phyloP scores from a whole-genome alignment of 2,888 invertebrate species.

The Seira ritae region DNA sequence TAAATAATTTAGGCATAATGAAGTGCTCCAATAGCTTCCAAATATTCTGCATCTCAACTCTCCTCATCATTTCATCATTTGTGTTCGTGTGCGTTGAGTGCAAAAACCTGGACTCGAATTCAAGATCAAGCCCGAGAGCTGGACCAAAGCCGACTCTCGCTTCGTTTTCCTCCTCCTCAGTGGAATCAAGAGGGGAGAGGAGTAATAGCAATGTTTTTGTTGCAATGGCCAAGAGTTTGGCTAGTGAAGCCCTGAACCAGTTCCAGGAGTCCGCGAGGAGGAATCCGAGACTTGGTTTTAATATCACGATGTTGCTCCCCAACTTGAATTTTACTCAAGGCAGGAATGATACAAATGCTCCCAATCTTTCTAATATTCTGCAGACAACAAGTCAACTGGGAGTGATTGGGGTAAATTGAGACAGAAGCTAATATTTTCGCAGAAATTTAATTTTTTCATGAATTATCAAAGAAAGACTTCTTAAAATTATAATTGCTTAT shows the following conservation, averaged over 20 bases:
- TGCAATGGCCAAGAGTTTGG: constrained; percentile 56
- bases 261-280: constrained; percentile 55
- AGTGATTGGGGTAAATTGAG: constrained; percentile 34
- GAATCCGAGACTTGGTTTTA: constrained; percentile 60
- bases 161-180: too few relatives aligned
- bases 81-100: too few relatives aligned
- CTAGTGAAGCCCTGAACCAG: constrained; percentile 43
- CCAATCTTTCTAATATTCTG: neutral
- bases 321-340: neutral
- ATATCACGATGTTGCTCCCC: constrained; percentile 43
- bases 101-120: constrained; percentile 38
- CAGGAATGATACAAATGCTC: constrained; percentile 11
- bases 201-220: constrained; percentile 43
- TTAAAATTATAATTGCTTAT: too few relatives aligned
- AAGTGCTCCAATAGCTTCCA: too few relatives aligned
- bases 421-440: neutral
- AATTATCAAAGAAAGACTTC: neutral
- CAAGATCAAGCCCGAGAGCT: too few relatives aligned
- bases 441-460: neutral
- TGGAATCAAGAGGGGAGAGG: constrained; percentile 22
- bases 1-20: too few relatives aligned
- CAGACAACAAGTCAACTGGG: constrained; percentile 33
- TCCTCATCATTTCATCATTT: too few relatives aligned
- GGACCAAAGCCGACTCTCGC: too few relatives aligned
- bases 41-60: too few relatives aligned